Evolutionary conservation across 1,140 invertebrate species (phyloP), one percentile per base, ranked within the genome.

Genomic region (Drosophila biarmipes): DNA sequence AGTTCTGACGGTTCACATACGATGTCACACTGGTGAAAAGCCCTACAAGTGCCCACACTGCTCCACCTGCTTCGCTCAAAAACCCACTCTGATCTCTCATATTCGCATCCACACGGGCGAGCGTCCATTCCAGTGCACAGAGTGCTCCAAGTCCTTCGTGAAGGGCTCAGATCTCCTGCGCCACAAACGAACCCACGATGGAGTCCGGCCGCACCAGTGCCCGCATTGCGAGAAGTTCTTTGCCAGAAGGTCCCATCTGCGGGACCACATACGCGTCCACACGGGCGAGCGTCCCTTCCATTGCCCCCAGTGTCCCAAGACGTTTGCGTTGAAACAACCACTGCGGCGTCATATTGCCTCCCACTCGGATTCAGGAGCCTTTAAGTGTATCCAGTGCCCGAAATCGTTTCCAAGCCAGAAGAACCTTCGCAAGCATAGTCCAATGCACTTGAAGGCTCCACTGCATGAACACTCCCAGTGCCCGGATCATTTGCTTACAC

Each of bases 281-380:
- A 54, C 52, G 10, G 52, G 52, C 19, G 52, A 54, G 40, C 21
- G 35, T 12, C 52, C 35, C 8, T 54, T 55, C 8, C n/a, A 55
- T 10, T 55, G 24, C 27, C 6, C n/a, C 6, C 10, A 42, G 10
- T 55, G 37, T 31, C 11, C n/a, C 2, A 31, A 17, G 7, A 12
- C 27, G 10, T 49, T 31, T 31, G 0, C 27, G 2, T 27, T 31
- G 6, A 49, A 31, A 15, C 27, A 49, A 29, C 11, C 11, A 6
- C 24, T 31, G 31, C 48, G 37, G 14, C 12, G 35, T 4, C 35
- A 37, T n/a, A n/a, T 37, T 4, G 5, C 35, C 6, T 6, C 14
- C 35, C 35, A 37, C 12, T 37, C 34, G 11, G 34, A 37, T n/a
- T 37, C 34, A 5, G 34, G 12, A 35, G 11, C 34, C 11, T 35